Base-by-base conservation (phyloP, 2,888 invertebrate genomes). In the Gari tellinella region DNA sequence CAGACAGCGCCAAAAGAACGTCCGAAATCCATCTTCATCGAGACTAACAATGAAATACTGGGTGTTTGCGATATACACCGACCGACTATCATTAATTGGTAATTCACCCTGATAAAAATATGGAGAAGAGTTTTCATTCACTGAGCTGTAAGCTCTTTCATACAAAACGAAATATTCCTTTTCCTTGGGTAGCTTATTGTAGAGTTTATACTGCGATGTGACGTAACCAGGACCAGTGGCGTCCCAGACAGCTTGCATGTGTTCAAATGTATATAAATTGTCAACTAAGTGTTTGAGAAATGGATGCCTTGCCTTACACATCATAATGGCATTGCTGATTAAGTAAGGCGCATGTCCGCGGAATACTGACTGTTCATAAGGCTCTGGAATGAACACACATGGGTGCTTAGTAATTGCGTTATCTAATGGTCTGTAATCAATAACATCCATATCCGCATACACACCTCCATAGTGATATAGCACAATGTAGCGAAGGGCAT, bases 341-440 rank as follows among this genome's bases (percentile, higher is more conserved):
- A 52, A 23, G 17, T 60, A 58, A 10, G 58, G 66, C 7, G 25
- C 37, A 26, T 43, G 26, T 7, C 23, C 19, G 17, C 58, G 45
- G 26, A 21, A 8, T 4, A 48, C 62, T 15, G 68, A 48, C 19
- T 62, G 53, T 21, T 62, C 62, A 25, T 49, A 68, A 1, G 68
- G 68, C 15, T 61, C 68, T 49, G 55, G 68, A 14, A 55, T 38
- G 15, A 57, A 62, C 5, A 68, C 52, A 51, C 68, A 68, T 0
- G 61, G 37, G 38, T 68, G 58, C 31, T 62, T 62, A 12, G 26
- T 51, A 3, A 55, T 62, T 3, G 53, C 56, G 14, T 31, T 62
- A 25, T 69, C 69, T 10, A 69, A 45, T 14, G 69, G 57, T 37
- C 69, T 40, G 5, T 88, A 72, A 25, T 45, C 38, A 14, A 41